Percentiles rank a stretch among this genome's conserved stretches.
These are phyloP conservation scores for Anseranas semipalmata DNA, from an alignment of 2,113 vertebrate species.

Conservation along the genomic window DNA sequence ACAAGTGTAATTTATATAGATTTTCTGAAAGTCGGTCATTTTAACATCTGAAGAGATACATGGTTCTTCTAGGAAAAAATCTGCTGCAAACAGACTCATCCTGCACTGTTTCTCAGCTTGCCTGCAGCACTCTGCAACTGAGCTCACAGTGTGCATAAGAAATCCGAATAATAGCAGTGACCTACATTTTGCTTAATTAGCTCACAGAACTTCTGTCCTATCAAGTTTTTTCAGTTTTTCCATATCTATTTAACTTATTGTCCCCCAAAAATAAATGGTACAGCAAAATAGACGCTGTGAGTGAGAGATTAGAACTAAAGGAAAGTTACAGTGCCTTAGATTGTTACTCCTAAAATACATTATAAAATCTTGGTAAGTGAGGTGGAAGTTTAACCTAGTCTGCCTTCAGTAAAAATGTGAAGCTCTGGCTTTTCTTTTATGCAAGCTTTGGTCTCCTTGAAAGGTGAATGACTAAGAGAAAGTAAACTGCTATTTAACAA, in stretches of 20 bases:
- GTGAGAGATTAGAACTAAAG: not conserved
- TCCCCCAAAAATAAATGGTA: not conserved
- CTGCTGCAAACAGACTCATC: not conserved
- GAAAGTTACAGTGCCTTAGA: not conserved
- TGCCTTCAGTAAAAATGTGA: not conserved
- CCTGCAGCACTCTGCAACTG: not conserved
- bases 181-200: not conserved
- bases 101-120: not conserved
- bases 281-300: not conserved
- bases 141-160: not conserved
- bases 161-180: not conserved
- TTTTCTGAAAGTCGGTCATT: not conserved
- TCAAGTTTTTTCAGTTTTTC: not conserved
- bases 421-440: not conserved
- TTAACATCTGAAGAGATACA: not conserved
- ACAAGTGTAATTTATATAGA: accelerated
- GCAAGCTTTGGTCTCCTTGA: not conserved
- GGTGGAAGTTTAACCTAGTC: not conserved
- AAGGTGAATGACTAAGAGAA: not conserved
- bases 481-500: not conserved
- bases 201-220: not conserved
- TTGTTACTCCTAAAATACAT: not conserved
- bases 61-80: not conserved
- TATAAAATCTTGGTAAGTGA: not conserved
- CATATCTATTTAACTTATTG: not conserved